phyloP scores from a whole-genome alignment of 2,888 invertebrate genomes.

The Scrobipalpa atriplicella region DNA sequence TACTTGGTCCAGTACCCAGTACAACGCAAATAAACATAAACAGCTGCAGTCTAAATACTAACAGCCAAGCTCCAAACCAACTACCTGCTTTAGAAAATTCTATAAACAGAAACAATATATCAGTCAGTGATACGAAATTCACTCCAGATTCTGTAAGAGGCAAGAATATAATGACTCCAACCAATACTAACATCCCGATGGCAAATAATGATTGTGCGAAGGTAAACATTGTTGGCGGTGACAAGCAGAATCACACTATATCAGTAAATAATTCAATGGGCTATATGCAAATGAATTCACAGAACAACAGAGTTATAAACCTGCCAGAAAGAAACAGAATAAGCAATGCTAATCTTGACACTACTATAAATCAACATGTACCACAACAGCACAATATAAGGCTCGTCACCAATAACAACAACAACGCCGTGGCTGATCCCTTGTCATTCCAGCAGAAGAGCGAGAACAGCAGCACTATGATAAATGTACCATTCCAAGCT shows the following conservation, averaged over 20 bases:
- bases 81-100: constrained; percentile 65
- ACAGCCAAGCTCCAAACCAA: constrained; percentile 61
- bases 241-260: constrained; percentile 71
- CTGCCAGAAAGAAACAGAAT: constrained; percentile 73
- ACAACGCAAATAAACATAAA: constrained; percentile 71
- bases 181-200: constrained; percentile 59
- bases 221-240: constrained; percentile 65
- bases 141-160: constrained; percentile 66
- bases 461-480: constrained; percentile 73
- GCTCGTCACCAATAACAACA: constrained; percentile 71
- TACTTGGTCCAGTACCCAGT: constrained; percentile 58
- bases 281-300: constrained; percentile 76
- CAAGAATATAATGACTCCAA: constrained; percentile 71
- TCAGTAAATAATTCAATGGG: constrained; percentile 74
- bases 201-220: constrained; percentile 70
- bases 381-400: constrained; percentile 76
- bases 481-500: constrained; percentile 78
- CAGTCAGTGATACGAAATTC: constrained; percentile 69
- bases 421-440: constrained; percentile 64
- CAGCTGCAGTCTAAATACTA: constrained; percentile 68
- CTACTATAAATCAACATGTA: constrained; percentile 68
- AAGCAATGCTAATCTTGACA: constrained; percentile 63
- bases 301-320: constrained; percentile 74
- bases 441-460: constrained; percentile 71
- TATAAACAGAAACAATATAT: constrained; percentile 61